Conservation (phyloP, 2,888 invertebrate species). For the Xylota sylvarum region DNA sequence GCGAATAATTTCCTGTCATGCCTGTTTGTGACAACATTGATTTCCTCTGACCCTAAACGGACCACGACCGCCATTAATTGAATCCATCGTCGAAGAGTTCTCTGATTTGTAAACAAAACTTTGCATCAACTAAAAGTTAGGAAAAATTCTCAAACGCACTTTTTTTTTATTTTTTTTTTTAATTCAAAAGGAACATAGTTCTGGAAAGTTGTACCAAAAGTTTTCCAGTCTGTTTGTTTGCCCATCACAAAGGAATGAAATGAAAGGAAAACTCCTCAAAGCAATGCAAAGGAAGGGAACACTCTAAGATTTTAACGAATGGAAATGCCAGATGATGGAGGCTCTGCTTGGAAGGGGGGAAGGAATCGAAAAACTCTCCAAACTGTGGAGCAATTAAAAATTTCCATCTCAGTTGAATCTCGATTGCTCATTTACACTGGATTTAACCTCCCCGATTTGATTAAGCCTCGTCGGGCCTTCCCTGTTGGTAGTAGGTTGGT, state of each 20-base stretch:
- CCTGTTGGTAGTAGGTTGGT: conserved; percentile 12
- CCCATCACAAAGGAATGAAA: conserved; percentile 20
- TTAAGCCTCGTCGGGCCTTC: conserved; percentile 3
- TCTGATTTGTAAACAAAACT: conserved; percentile 49
- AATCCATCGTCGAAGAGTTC: conserved; percentile 35
- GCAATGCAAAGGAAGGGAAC: conserved; percentile 22
- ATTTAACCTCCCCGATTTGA: conserved; percentile 67
- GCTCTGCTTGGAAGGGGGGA: background rate
- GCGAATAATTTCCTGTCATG: conserved; percentile 36
- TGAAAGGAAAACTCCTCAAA: conserved; percentile 58
- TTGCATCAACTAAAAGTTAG: conserved; percentile 38
- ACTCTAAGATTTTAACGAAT: conserved; percentile 16
- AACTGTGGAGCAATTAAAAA: conserved; percentile 68
- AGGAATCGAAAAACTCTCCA: conserved; percentile 13
- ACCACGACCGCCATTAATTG: conserved; percentile 51
- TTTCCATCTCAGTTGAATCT: conserved; percentile 66
- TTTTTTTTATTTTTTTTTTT: conserved; percentile 3
- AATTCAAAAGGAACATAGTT: conserved; percentile 24
- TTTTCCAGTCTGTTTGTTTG: conserved; percentile 49
- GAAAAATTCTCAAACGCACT: conserved; percentile 32
- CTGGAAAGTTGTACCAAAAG: conserved; percentile 35
- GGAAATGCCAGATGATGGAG: conserved; percentile 41
- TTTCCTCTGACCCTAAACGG: conserved; percentile 37
- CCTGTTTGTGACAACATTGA: conserved; percentile 59
- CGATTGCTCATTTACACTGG: conserved; percentile 75